Evolutionary conservation across 2,888 invertebrate species (phyloP).

Genomic region (Minunthozetes semirufus): DNA sequence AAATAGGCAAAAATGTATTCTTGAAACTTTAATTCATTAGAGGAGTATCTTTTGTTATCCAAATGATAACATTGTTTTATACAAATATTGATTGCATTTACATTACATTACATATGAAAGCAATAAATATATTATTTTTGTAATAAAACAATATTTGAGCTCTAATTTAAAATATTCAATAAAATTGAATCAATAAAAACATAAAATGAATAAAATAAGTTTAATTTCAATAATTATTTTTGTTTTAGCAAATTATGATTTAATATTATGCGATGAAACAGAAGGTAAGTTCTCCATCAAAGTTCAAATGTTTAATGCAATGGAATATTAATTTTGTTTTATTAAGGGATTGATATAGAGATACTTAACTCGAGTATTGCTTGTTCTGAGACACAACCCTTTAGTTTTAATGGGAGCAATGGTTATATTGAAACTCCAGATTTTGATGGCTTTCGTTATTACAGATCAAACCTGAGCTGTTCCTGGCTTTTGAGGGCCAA

Average conservation of each 20-base stretch:
- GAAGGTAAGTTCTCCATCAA: background rate
- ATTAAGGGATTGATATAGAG: background rate
- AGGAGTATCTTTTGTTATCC: background rate
- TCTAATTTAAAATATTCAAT: too few relatives aligned
- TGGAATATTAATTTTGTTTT: too few relatives aligned
- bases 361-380: constrained; percentile 14
- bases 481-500: constrained; percentile 39
- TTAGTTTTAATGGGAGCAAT: constrained; percentile 30
- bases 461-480: constrained; percentile 38
- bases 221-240: too few relatives aligned
- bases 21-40: too few relatives aligned
- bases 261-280: background rate
- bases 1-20: too few relatives aligned
- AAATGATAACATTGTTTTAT: background rate
- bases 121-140: background rate
- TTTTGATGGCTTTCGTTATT: constrained; percentile 39
- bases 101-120: too few relatives aligned
- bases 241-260: too few relatives aligned
- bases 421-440: constrained; percentile 38
- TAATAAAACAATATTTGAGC: background rate
- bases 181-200: too few relatives aligned
- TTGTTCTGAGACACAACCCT: constrained; percentile 29
- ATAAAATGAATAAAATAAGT: too few relatives aligned
- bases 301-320: too few relatives aligned
- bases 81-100: background rate